A percentile compares a stretch with the other conserved stretches of the same genome.
These are phyloP conservation scores for Tethea ocularis DNA, from an alignment of 2,888 invertebrate species.

Conservation along the genomic window DNA sequence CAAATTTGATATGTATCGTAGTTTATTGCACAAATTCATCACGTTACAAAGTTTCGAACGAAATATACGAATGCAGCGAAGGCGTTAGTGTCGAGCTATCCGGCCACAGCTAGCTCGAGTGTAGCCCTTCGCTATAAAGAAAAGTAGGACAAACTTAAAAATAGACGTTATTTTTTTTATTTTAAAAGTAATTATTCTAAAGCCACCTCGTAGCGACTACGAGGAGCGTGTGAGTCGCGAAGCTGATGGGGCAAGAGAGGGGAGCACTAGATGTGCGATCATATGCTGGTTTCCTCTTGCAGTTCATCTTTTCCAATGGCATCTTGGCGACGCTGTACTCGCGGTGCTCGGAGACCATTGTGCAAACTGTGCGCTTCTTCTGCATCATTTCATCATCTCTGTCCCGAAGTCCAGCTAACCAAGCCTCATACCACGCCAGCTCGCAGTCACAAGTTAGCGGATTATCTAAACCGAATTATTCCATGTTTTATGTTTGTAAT, in stretches of 20 bases:
- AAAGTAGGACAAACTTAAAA: conserved; percentile 45
- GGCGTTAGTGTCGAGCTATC: conserved; percentile 59
- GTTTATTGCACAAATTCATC: conserved; percentile 77
- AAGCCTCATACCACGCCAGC: conserved; percentile 93
- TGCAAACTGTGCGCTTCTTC: conserved; percentile 92
- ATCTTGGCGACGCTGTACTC: conserved; percentile 92
- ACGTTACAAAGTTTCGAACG: conserved; percentile 57
- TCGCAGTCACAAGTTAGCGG: conserved; percentile 95
- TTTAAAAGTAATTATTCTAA: conserved; percentile 44
- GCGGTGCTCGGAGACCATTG: conserved; percentile 90
- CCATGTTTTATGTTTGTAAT: background rate
- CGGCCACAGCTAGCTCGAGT: conserved; percentile 78
- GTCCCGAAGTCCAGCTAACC: conserved; percentile 90
- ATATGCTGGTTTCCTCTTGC: conserved; percentile 86
- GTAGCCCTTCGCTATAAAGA: conserved; percentile 55
- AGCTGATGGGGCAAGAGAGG: conserved; percentile 40
- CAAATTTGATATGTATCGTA: conserved; percentile 83
- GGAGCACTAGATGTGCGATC: conserved; percentile 63
- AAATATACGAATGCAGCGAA: conserved; percentile 53
- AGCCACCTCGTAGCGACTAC: conserved; percentile 61
- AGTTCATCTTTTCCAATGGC: conserved; percentile 93
- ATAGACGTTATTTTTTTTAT: conserved; percentile 32
- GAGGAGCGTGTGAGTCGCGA: conserved; percentile 54
- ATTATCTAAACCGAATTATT: conserved; percentile 86
- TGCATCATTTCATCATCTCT: conserved; percentile 95